Conservation (phyloP, 2,113 vertebrate genomes). For the Brachionichthys hirsutus region DNA sequence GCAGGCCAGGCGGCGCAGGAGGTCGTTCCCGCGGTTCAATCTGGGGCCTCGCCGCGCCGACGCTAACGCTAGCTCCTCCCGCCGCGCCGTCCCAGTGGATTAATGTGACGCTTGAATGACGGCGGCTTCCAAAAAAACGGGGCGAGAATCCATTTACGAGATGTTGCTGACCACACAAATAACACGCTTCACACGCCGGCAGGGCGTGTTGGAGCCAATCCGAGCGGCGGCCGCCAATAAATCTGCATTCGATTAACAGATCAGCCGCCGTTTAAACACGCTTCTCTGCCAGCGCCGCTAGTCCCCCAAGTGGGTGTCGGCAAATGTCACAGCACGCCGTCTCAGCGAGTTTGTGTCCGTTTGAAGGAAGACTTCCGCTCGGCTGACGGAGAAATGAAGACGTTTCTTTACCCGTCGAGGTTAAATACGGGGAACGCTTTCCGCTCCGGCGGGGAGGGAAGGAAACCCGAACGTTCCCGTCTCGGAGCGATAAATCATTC, state of each 20-base stretch:
- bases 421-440: no score
- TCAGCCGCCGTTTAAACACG: conserved; percentile 79
- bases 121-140: conserved; percentile 63
- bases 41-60: no score
- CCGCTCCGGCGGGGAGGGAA: no score
- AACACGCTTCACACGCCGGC: neutral
- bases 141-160: conserved; percentile 72
- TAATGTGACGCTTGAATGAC: conserved; percentile 66
- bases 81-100: conserved; percentile 32
- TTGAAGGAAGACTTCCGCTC: no score
- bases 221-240: conserved; percentile 74
- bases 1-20: conserved; percentile 44
- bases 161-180: conserved; percentile 32
- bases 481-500: conserved; percentile 59
- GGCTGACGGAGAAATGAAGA: no score
- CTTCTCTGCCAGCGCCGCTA: conserved; percentile 67
- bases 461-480: no score
- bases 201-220: conserved; percentile 75
- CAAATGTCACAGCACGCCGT: conserved; percentile 69
- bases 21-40: conserved; percentile 7
- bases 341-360: conserved; percentile 34
- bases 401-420: no score
- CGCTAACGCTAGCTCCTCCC: conserved; percentile 51
- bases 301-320: no score
- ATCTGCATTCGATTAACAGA: conserved; percentile 83